A percentile compares a stretch with the other conserved stretches of the same genome.
Conservation (phyloP, 2,113 vertebrate species). For the Poeciliopsis prolifica region DNA sequence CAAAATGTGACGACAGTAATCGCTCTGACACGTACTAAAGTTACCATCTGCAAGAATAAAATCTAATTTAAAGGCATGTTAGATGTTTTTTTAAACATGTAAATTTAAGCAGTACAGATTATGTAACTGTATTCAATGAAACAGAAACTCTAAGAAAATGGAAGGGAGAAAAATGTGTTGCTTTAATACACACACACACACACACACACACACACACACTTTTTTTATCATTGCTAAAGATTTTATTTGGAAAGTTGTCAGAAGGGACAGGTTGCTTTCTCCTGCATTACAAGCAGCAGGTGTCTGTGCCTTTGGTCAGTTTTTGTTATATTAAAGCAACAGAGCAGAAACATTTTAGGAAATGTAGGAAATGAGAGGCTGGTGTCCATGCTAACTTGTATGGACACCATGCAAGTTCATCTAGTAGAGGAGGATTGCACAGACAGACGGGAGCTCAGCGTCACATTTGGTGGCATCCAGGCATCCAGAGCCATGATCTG, state of each 20-base stretch:
- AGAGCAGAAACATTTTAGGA: background rate
- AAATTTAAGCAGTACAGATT: no score
- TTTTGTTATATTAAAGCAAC: background rate
- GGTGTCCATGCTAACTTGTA: background rate
- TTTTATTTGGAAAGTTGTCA: background rate
- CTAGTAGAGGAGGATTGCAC: background rate
- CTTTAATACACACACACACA: no score
- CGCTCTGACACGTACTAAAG: no score
- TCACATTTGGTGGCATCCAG: background rate
- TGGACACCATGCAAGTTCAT: fast-evolving
- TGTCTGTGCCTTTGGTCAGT: background rate
- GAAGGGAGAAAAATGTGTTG: no score
- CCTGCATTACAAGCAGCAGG: background rate
- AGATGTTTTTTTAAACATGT: no score
- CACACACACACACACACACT: no score
- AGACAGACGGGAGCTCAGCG: background rate
- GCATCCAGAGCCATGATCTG: background rate
- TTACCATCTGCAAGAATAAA: no score
- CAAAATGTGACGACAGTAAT: no score
- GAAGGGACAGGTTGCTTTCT: background rate
- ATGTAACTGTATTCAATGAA: no score
- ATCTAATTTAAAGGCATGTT: no score
- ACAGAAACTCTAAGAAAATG: no score
- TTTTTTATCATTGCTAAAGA: background rate
- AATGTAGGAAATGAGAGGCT: background rate